Evolutionary conservation across 2,797 vertebrate genomes (phyloP), one percentile per base, ranked within the genome.

Genomic region (Smutsia temminckii): DNA sequence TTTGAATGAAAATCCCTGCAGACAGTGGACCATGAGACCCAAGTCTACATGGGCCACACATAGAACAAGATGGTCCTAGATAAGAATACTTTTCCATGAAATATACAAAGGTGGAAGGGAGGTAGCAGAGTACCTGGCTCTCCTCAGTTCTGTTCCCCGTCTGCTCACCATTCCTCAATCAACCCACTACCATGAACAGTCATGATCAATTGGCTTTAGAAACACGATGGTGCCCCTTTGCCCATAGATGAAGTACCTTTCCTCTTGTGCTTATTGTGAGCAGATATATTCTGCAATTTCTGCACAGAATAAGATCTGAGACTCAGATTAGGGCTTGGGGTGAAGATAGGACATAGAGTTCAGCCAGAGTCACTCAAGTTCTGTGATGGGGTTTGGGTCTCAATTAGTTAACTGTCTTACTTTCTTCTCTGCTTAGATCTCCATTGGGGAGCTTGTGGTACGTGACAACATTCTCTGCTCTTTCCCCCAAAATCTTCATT

Each of bases 51-150:
- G 46, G 20, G 32, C 75, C 74, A 20, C 37, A 46, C 18, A 27
- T 2, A 49, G 77, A 94, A 86, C 6, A 51, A 95, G 40, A 46
- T 64, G 59, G 53, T 63, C 37, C 42, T 51, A 29, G 34, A 40
- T 29, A 37, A 91, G 93, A 57, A 42, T 32, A 14, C 16, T 85
- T 59, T 74, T 42, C 53, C 14, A 5, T 32, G 63, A 77, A 34
- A 51, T 6, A 10, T 29, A 42, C 10, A 14, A 32, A 85, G 40
- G 40, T 88, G 29, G 46, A 37, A 9, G 8, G 49, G 42, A 59
- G 34, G 68, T 32, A 32, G 14, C 1, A 0, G 71, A 68, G 14
- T 40, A 78, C 34, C 32, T 1, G 11, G 40, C 2, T 63, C n/a
- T 53, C 81, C n/a, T 69, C 10, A 27, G 7, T 34, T 59, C 11